Base-by-base conservation (phyloP, 2,797 vertebrate genomes). In the Ficedula albicollis region DNA sequence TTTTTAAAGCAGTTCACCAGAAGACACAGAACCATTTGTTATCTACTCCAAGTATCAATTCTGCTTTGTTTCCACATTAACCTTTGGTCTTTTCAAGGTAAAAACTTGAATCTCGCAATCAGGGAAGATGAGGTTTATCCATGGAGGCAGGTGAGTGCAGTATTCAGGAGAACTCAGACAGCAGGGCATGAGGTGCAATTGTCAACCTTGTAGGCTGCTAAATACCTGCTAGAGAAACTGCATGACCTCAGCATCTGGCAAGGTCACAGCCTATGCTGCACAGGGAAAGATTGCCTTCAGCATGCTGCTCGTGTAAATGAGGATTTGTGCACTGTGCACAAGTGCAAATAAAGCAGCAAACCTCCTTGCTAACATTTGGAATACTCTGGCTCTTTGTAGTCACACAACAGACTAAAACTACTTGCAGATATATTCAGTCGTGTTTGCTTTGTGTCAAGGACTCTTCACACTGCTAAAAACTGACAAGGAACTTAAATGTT, bases 21-120 rank as follows among this genome's bases (percentile, higher is more conserved):
- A 74, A 75, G 63, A 32, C 73, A 91, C 32, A 62, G 66, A 93
- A 96, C 62, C 88, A 64, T 91, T 82, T 96, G 76, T 91, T 93
- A 76, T 92, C 89, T 94, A 70, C 77, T 89, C 83, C 76, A 94
- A 91, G 82, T 86, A 93, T 77, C 79, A 93, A 90, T 22, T 27
- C 67, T 79, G 76, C 89, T 93, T 91, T 93, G 82, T 96, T 94
- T 81, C 87, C 56, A 72, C 83, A 76, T 96, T 97, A 94, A 93
- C 92, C 95, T 93, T 93, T 79, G 70, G 44, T 86, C 76, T 76
- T 86, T 90, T 63, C 67, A 79, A 74, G 84, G 92, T 86, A 59
- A 73, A 93, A 90, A 63, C 84, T 86, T 48, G 68, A 66, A 79
- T 84, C 87, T 81, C 27, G 1, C 85, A 79, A 74, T 94, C 89